Evolutionary conservation across 64 coral and sea anemone genomes (phyloP).

Genomic region (Cladopsammia gracilis): DNA sequence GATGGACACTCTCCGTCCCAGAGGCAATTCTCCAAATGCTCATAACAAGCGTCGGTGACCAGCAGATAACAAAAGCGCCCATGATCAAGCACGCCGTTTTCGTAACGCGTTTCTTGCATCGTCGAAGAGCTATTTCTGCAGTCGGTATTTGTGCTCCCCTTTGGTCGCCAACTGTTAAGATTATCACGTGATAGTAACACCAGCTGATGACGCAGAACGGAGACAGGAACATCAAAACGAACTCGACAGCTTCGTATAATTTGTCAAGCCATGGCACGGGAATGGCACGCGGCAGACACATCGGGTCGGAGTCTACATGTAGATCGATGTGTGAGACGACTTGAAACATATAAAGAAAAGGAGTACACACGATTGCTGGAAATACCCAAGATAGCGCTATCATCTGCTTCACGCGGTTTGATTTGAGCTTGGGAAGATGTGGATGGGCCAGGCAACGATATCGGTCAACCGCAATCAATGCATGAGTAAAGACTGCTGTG

Average conservation of each 20-base stretch:
- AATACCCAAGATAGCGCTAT: conserved; percentile 56
- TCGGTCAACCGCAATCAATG: conserved; percentile 69
- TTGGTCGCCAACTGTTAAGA: conserved; percentile 1
- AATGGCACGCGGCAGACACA: conserved; percentile 50
- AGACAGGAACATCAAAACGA: conserved; percentile 18
- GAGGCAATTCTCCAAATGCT: conserved; percentile 47
- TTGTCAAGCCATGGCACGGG: conserved; percentile 74
- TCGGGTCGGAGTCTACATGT: not conserved
- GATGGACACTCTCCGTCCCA: conserved; percentile 49
- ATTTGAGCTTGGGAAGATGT: conserved; percentile 36
- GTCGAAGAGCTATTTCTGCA: conserved; percentile 13
- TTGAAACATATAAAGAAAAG: conserved; percentile 34
- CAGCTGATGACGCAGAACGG: conserved; percentile 64
- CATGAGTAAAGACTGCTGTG: conserved; percentile 34
- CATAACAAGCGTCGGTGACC: conserved; percentile 58
- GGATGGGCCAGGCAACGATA: conserved; percentile 24
- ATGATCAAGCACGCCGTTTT: conserved; percentile 48
- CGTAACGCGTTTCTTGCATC: conserved; percentile 34
- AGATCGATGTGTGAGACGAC: not conserved
- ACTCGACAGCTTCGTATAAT: conserved; percentile 55
- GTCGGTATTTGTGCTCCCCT: not conserved
- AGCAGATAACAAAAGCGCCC: conserved; percentile 55
- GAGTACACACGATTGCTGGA: conserved; percentile 25
- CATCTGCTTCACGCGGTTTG: conserved; percentile 43
- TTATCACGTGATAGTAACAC: conserved; percentile 66